These are phyloP conservation scores for Grapholita molesta DNA, from an alignment of 1,140 invertebrate genomes.

Conservation along the genomic window DNA sequence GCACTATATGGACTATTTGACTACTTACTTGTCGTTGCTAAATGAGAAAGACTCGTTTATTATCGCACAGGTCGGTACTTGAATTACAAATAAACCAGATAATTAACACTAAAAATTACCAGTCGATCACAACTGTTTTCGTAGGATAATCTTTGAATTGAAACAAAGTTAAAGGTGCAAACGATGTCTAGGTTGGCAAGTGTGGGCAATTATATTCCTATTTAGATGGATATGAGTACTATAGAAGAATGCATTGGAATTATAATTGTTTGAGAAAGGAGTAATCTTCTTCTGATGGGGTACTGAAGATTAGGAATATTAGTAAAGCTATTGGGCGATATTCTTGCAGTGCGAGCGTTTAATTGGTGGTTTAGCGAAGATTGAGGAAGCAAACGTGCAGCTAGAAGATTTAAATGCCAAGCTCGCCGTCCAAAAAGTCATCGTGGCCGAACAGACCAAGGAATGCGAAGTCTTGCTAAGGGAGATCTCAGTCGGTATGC, in stretches of 20 bases:
- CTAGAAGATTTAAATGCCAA: conserved; percentile 86
- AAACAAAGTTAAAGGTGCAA: too few relatives aligned
- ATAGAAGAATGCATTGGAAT: too few relatives aligned
- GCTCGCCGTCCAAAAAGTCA: conserved; percentile 86
- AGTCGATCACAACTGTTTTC: too few relatives aligned
- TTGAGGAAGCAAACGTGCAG: conserved; percentile 87
- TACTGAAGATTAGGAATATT: too few relatives aligned
- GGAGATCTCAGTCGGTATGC: conserved; percentile 70
- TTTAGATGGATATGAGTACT: background rate
- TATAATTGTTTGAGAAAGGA: too few relatives aligned
- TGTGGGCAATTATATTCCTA: background rate
- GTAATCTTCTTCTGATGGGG: too few relatives aligned
- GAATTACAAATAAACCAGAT: background rate
- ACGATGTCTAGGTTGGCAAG: too few relatives aligned
- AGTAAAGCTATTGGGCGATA: too few relatives aligned
- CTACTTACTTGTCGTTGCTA: conserved; percentile 86
- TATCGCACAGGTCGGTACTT: conserved; percentile 78
- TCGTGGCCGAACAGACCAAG: conserved; percentile 86
- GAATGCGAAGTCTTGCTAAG: conserved; percentile 85
- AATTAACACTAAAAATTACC: too few relatives aligned
- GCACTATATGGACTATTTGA: conserved; percentile 92
- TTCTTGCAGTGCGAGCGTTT: conserved; percentile 81
- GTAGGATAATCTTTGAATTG: too few relatives aligned
- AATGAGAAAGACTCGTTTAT: conserved; percentile 84
- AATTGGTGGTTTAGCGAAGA: conserved; percentile 85